Percentiles rank a stretch among this genome's conserved stretches.
Evolutionary conservation across 2,113 vertebrate species (phyloP).

Genomic region (Morphnarchus princeps): DNA sequence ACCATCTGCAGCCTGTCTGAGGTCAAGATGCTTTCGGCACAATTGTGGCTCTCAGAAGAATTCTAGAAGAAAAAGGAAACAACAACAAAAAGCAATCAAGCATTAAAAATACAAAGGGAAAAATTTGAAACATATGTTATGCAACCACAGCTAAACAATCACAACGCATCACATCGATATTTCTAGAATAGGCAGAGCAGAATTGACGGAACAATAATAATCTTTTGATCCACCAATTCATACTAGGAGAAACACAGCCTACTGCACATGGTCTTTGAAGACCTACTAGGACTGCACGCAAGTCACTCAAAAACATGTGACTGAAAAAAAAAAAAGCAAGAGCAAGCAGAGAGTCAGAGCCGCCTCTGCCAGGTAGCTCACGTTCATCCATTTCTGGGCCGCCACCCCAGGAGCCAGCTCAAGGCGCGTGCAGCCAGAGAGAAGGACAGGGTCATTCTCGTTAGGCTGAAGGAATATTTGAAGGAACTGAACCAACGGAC

Average conservation of each 20-base stretch:
- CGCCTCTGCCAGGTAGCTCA: not conserved
- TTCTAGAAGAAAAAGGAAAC: slow-evolving; percentile 65
- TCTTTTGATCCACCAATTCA: not conserved
- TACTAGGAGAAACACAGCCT: not conserved
- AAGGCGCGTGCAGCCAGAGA: not conserved
- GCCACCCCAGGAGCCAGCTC: not conserved
- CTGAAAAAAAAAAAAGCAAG: not conserved
- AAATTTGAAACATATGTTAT: not conserved
- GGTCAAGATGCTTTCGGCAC: slow-evolving; percentile 84
- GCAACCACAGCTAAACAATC: not conserved
- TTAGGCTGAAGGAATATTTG: not conserved
- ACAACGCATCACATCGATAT: not conserved
- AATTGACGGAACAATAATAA: not conserved
- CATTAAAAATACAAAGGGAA: not conserved
- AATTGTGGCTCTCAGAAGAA: slow-evolving; percentile 79
- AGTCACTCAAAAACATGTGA: not conserved
- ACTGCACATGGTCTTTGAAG: not conserved
- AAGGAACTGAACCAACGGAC: not conserved
- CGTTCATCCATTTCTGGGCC: not conserved
- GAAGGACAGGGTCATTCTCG: rapidly evolving
- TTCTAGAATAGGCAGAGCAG: not conserved
- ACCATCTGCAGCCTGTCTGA: slow-evolving; percentile 89
- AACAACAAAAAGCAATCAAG: not conserved
- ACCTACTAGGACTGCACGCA: not conserved
- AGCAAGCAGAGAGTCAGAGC: not conserved